Evolutionary conservation across 2,888 invertebrate species (phyloP).

Genomic region (Andricus curvator): DNA sequence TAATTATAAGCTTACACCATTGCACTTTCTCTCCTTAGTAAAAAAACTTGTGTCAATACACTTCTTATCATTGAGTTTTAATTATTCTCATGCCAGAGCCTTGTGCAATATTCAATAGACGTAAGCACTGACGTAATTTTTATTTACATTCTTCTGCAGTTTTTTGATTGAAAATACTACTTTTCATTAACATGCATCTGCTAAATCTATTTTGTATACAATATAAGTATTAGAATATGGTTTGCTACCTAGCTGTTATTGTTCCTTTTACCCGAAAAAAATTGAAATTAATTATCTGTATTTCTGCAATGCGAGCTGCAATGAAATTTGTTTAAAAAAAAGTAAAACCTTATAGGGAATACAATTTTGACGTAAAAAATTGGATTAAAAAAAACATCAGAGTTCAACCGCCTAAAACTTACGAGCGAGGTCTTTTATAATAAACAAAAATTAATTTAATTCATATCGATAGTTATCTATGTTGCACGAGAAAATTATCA

Average conservation of each 20-base stretch:
- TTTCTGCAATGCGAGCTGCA: too few species aligned
- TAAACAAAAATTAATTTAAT: too few species aligned
- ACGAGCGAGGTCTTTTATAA: too few species aligned
- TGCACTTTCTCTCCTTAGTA: neutral
- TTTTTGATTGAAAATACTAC: neutral
- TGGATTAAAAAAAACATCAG: neutral
- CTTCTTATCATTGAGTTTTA: neutral
- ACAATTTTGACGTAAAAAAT: neutral
- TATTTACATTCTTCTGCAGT: neutral
- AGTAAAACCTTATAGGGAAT: too few species aligned
- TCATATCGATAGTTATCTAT: neutral
- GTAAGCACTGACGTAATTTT: neutral
- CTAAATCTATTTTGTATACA: too few species aligned
- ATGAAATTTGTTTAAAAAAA: too few species aligned
- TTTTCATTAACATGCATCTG: neutral
- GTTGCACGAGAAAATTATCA: neutral
- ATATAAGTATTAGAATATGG: too few species aligned
- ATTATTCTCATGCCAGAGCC: neutral
- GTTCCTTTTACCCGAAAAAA: too few species aligned
- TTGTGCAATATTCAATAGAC: neutral
- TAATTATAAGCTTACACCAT: neutral
- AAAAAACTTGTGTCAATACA: neutral
- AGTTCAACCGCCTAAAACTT: neutral
- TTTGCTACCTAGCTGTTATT: too few species aligned
- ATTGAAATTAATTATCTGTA: too few species aligned